Evolutionary conservation across 2,888 invertebrate species (phyloP), one percentile per base, ranked within the genome.

Genomic region (Rhamnusium bicolor): DNA sequence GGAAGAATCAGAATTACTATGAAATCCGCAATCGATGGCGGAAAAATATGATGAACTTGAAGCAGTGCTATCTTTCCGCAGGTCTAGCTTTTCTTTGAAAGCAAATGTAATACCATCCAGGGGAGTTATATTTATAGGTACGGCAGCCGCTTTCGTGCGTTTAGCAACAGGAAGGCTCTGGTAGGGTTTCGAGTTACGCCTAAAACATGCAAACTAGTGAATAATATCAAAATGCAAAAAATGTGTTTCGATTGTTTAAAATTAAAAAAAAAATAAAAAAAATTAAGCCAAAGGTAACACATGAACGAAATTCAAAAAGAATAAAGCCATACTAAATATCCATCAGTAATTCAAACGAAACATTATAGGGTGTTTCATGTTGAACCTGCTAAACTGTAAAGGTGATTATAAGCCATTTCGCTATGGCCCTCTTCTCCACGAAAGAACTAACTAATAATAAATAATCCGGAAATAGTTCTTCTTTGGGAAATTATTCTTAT

Each of bases 81-180:
- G 66, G 63, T 84, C 76, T 80, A 87, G 79, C 78, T 86, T 85
- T 78, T 87, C 85, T 78, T 81, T 84, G 84, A 88, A 87, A 77
- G 84, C 85, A 84, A 87, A 87, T 56, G 84, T 85, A 80, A 89
- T 87, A 76, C 86, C 87, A 74, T 87, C 86, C 82, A 85, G 83
- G 63, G 88, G 86, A 19, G 76, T 67, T 56, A 77, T 71, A 24
- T 79, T 78, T 85, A 85, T 80, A 84, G 85, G 83, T 85, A 86
- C 83, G 73, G 77, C 56, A 77, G 73, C 73, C 70, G 72, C 71
- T 77, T 81, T 81, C 63, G 81, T 81, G 76, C 85, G 85, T 78
- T 83, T 85, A 58, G 77, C 79, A 66, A 82, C 80, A 56, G 87
- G 87, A 78, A 87, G 85, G 82, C 87, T 87, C 84, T 86, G 81